A percentile compares a stretch with the other conserved stretches of the same genome.
phyloP scores from a whole-genome alignment of 2,113 vertebrate species.

The Coryphaenoides rupestris region DNA sequence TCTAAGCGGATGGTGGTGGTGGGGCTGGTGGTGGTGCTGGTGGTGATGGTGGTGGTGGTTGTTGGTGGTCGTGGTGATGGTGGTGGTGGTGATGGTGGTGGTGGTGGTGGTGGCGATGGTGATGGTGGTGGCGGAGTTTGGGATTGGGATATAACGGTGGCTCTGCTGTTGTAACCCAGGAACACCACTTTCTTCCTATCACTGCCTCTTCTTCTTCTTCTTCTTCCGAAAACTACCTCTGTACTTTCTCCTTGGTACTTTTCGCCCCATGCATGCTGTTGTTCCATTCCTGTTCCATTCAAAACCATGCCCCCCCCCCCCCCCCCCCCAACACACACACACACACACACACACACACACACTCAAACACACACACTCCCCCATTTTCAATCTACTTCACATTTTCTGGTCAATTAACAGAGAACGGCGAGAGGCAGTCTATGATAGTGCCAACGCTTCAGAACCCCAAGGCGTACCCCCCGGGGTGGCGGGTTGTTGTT shows the following conservation, averaged over 20 bases:
- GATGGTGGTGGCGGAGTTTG: too few species aligned
- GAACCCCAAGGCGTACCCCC: background rate
- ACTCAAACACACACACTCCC: background rate
- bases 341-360: background rate
- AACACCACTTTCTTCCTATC: too few species aligned
- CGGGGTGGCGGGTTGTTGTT: conserved; percentile 14
- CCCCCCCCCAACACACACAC: background rate
- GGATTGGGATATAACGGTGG: too few species aligned
- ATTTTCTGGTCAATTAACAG: conserved; percentile 34
- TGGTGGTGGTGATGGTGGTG: too few species aligned
- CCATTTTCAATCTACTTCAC: background rate
- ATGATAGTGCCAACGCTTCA: conserved; percentile 10
- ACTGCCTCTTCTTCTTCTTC: background rate
- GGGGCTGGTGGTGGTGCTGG: too few species aligned
- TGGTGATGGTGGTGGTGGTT: too few species aligned
- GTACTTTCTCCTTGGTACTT: background rate
- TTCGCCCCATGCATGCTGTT: background rate
- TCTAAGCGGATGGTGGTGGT: too few species aligned
- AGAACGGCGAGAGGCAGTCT: conserved; percentile 34
- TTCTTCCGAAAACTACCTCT: background rate
- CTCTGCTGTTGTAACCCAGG: too few species aligned
- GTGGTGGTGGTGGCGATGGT: too few species aligned
- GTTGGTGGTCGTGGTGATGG: too few species aligned
- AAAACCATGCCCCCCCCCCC: background rate
- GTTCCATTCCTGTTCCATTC: background rate